A percentile compares a stretch with the other conserved stretches of the same genome.
Conservation (phyloP, 2,888 invertebrate genomes). For the Resseliella maxima region DNA sequence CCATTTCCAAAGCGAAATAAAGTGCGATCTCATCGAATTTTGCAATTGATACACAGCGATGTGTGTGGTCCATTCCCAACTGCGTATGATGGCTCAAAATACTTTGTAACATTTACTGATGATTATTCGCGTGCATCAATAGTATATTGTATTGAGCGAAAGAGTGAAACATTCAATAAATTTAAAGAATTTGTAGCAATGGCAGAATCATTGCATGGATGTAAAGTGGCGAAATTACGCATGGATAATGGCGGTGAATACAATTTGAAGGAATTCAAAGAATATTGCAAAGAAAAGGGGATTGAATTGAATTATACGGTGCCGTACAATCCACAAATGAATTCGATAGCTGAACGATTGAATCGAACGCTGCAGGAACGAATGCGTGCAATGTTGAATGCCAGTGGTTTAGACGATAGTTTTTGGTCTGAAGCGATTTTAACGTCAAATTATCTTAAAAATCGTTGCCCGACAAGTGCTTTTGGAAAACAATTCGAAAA, state of each 20-base stretch:
- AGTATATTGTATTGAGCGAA: slow-evolving; percentile 41
- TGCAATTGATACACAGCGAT: neutral
- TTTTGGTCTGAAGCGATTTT: slow-evolving; percentile 49
- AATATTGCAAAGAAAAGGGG: slow-evolving; percentile 15
- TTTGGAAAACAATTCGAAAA: neutral
- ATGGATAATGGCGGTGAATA: slow-evolving; percentile 54
- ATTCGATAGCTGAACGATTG: slow-evolving; percentile 58
- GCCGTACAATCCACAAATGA: slow-evolving; percentile 56
- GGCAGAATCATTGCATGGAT: neutral
- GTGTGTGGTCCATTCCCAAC: neutral
- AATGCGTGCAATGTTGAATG: slow-evolving; percentile 25
- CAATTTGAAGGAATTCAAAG: neutral
- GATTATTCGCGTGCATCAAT: slow-evolving; percentile 51
- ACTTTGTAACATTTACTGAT: slow-evolving; percentile 55
- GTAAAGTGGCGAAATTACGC: slow-evolving; percentile 51
- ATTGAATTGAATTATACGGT: slow-evolving; percentile 37
- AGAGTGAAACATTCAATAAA: slow-evolving; percentile 51
- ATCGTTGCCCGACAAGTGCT: slow-evolving; percentile 35
- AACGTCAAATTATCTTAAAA: slow-evolving; percentile 47
- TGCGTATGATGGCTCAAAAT: neutral
- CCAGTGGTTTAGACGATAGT: slow-evolving; percentile 45
- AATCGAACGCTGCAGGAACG: slow-evolving; percentile 57
- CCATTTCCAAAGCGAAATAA: no score
- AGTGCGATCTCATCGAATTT: no score
- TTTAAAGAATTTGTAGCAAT: slow-evolving; percentile 48